phyloP scores from a whole-genome alignment of 64 coral and sea anemone species.

The Catalaphyllia jardinei region DNA sequence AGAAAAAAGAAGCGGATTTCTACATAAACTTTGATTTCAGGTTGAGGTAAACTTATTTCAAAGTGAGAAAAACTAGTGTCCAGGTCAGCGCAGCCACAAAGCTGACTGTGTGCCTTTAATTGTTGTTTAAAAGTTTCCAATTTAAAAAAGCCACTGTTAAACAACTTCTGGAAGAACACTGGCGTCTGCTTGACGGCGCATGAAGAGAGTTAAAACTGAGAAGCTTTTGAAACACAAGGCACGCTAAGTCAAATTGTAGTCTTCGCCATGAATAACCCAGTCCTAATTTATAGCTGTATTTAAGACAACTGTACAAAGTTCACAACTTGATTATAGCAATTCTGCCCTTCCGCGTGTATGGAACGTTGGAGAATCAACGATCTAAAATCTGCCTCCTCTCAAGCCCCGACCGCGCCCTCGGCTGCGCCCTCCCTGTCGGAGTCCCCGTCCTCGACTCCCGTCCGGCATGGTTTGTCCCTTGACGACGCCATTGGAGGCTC shows the following conservation, averaged over 20 bases:
- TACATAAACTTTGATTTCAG: too few species aligned
- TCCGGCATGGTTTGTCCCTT: conserved; percentile 91
- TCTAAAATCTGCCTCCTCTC: conserved; percentile 45
- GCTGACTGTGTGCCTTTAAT: too few species aligned
- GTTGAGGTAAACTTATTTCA: too few species aligned
- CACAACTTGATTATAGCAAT: background rate
- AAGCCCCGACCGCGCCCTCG: conserved; percentile 60
- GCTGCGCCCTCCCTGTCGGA: conserved; percentile 54
- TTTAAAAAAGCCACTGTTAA: background rate
- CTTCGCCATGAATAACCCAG: conserved; percentile 28
- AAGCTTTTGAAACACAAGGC: background rate
- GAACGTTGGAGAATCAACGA: background rate
- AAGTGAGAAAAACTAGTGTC: too few species aligned
- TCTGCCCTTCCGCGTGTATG: background rate
- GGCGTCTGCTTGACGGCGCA: background rate
- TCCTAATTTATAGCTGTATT: background rate
- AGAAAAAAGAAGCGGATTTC: too few species aligned
- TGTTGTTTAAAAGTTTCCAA: background rate
- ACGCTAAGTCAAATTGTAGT: background rate
- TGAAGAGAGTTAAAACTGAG: background rate
- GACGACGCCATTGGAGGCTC: conserved; percentile 80
- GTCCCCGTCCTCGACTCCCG: conserved; percentile 50
- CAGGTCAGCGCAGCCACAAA: too few species aligned
- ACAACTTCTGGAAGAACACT: background rate
- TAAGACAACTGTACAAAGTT: background rate